A percentile compares a stretch with the other conserved stretches of the same genome.
Evolutionary conservation across 2,797 vertebrate species (phyloP).

Genomic region (Esox masquinongy): DNA sequence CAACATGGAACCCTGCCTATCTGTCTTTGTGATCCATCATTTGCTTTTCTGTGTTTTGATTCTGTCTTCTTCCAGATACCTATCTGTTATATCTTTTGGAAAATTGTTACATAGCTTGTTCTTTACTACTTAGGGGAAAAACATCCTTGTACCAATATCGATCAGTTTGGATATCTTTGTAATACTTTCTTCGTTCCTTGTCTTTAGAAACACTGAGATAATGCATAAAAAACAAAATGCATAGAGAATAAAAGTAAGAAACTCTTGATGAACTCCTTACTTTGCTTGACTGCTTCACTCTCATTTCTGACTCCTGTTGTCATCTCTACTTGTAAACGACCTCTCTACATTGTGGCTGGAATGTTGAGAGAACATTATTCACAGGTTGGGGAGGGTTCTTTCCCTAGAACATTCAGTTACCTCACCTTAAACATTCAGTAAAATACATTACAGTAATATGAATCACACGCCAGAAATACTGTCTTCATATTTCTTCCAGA

Average conservation of each 20-base stretch:
- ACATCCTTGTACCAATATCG: conserved; percentile 64
- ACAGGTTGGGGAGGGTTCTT: conserved; percentile 15
- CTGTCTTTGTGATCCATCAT: conserved; percentile 42
- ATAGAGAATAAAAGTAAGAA: conserved; percentile 76
- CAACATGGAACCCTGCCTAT: conserved; percentile 61
- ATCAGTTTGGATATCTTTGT: conserved; percentile 72
- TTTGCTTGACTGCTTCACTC: conserved; percentile 65
- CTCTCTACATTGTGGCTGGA: conserved; percentile 44
- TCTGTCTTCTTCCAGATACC: conserved; percentile 48
- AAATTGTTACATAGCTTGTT: conserved; percentile 54
- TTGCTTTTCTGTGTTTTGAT: background rate
- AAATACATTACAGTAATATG: background rate
- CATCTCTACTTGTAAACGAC: conserved; percentile 28
- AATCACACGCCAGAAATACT: conserved; percentile 6
- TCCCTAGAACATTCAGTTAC: conserved; percentile 34
- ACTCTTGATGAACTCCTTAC: conserved; percentile 75
- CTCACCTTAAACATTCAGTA: background rate
- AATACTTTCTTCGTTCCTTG: conserved; percentile 73
- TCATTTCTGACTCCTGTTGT: conserved; percentile 55
- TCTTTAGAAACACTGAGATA: conserved; percentile 80
- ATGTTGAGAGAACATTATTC: conserved; percentile 54
- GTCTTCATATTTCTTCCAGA: background rate
- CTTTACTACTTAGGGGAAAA: conserved; percentile 50
- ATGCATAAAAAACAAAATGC: conserved; percentile 51
- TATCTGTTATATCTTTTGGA: conserved; percentile 51